These are phyloP conservation scores for Poecilia velifera DNA, from an alignment of 2,797 vertebrate genomes.

Conservation along the genomic window DNA sequence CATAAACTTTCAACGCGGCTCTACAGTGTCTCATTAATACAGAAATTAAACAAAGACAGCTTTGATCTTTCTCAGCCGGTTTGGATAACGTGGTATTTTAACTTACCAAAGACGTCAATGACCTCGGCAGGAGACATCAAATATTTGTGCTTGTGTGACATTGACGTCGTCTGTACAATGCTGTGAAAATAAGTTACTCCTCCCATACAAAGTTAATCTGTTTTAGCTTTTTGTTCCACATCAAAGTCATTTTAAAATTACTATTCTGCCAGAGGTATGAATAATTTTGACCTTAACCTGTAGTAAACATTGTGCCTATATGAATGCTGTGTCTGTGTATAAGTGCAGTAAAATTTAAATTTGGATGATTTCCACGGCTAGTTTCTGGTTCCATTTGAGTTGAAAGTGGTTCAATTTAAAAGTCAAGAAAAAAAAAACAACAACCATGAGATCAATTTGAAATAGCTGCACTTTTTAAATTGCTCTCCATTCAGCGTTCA, in stretches of 20 bases:
- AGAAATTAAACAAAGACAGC: not conserved
- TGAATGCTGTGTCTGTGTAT: not conserved
- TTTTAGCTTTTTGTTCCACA: not conserved
- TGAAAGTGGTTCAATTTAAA: not conserved
- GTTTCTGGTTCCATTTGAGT: not conserved
- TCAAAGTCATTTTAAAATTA: not conserved
- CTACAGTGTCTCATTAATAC: not conserved
- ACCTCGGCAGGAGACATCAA: not conserved
- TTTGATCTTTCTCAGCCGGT: not conserved
- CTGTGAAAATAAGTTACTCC: not conserved
- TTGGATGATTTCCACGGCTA: not conserved
- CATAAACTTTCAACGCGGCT: not conserved
- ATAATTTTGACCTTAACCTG: not conserved
- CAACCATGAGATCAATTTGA: conserved; percentile 14
- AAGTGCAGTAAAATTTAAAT: conserved; percentile 4
- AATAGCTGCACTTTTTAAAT: conserved; percentile 13
- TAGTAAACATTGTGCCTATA: not conserved
- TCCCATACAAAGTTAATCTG: not conserved
- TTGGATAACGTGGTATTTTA: not conserved
- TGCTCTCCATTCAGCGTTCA: conserved; percentile 3
- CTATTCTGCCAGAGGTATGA: not conserved
- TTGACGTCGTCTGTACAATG: not conserved
- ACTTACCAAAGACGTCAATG: conserved; percentile 8
- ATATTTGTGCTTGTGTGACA: not conserved
- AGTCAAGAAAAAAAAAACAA: not conserved